Conservation (phyloP, 2,888 invertebrate species). For the Polyommatus iphigenia region DNA sequence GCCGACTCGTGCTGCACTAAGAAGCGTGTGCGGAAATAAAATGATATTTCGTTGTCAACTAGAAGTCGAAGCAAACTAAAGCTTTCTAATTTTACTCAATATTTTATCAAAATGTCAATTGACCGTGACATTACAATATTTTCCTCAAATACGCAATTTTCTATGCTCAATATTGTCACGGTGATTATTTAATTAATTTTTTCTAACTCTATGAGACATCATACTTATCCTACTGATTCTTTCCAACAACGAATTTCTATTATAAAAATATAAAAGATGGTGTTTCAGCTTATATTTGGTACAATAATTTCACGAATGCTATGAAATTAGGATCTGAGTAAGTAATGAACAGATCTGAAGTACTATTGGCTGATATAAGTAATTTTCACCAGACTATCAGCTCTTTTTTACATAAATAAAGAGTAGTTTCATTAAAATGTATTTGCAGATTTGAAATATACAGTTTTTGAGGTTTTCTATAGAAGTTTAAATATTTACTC, state of each 20-base stretch:
- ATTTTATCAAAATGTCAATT: background rate
- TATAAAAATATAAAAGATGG: no score
- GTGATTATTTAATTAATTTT: background rate
- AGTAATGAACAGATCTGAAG: no score
- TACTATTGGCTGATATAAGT: no score
- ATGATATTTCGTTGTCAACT: no score
- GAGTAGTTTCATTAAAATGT: background rate
- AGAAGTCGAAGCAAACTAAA: background rate
- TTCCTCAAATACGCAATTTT: background rate
- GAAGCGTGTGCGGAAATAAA: no score
- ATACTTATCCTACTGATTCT: background rate
- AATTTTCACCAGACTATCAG: no score
- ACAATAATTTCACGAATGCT: no score
- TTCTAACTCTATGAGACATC: background rate
- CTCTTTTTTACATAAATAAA: no score
- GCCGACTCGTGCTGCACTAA: no score
- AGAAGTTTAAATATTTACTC: background rate
- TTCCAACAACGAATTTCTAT: no score
- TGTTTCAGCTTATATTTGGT: no score
- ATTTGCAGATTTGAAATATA: background rate
- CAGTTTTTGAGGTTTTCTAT: background rate
- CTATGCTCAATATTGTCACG: background rate
- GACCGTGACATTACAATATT: conserved; percentile 6
- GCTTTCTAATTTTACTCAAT: conserved; percentile 8
- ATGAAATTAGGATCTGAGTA: no score